A percentile compares a stretch with the other conserved stretches of the same genome.
Conservation (phyloP, 2,797 vertebrate species). For the Cottoperca gobio region DNA sequence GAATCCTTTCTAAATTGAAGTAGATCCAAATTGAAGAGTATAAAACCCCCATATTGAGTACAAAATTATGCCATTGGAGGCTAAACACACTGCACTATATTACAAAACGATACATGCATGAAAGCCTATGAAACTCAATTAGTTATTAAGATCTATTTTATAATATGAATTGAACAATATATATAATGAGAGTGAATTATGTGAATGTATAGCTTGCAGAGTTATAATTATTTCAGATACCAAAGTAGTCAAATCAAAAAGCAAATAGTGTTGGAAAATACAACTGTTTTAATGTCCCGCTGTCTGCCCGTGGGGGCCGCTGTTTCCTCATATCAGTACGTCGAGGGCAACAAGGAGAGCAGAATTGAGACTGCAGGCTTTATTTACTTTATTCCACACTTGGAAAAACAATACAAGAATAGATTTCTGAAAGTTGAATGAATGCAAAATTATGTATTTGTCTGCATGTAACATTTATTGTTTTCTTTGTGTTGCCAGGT, state of each 20-base stretch:
- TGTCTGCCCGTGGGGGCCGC: slow-evolving; percentile 83
- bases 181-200: too few relatives aligned
- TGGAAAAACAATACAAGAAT: not conserved
- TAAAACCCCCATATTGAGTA: not conserved
- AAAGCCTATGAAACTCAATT: not conserved
- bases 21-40: slow-evolving; percentile 34
- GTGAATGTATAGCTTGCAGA: not conserved
- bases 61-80: not conserved
- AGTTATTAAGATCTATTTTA: not conserved
- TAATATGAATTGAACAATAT: not conserved
- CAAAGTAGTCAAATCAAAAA: slow-evolving; percentile 27
- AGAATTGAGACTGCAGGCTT: slow-evolving; percentile 31
- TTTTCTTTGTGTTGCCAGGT: slow-evolving; percentile 25
- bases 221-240: not conserved
- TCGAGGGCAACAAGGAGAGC: slow-evolving; percentile 14
- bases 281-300: slow-evolving; percentile 26
- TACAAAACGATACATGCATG: not conserved
- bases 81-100: not conserved
- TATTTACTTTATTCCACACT: slow-evolving; percentile 45
- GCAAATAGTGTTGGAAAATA: not conserved
- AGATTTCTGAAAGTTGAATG: slow-evolving; percentile 3
- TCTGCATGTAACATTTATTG: slow-evolving; percentile 4
- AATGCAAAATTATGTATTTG: slow-evolving; percentile 10
- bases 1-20: slow-evolving; percentile 59
- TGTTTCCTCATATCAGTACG: slow-evolving; percentile 83